Conservation (phyloP, 1,140 invertebrate genomes). For the Drosophila yakuba region DNA sequence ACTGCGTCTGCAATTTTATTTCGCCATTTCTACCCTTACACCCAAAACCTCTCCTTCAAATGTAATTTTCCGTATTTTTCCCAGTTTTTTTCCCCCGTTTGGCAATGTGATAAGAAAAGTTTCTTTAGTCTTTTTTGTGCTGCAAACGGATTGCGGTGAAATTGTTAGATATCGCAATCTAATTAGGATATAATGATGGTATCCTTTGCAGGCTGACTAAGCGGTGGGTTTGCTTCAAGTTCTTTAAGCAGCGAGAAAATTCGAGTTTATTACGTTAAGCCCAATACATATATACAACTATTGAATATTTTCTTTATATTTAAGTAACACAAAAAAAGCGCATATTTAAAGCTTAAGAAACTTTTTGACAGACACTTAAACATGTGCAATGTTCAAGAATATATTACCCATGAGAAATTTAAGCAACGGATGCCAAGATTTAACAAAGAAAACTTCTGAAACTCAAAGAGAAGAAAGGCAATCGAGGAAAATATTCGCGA, state of each 20-base stretch:
- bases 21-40: constrained; percentile 28
- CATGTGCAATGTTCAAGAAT: too few relatives aligned
- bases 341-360: too few relatives aligned
- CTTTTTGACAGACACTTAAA: too few relatives aligned
- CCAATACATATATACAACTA: too few relatives aligned
- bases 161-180: constrained; percentile 75
- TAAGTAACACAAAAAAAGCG: too few relatives aligned
- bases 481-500: constrained; percentile 30
- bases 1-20: constrained; percentile 81
- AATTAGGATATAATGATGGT: constrained; percentile 77
- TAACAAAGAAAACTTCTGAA: constrained; percentile 7
- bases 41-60: constrained; percentile 5
- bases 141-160: constrained; percentile 66
- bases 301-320: too few relatives aligned
- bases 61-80: constrained; percentile 37
- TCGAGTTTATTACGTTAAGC: too few relatives aligned
- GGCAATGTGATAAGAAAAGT: constrained; percentile 67
- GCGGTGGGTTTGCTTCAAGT: neutral
- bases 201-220: constrained; percentile 23
- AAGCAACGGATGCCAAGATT: neutral
- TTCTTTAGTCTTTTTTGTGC: constrained; percentile 36
- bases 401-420: constrained; percentile 1
- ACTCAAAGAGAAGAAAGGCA: constrained; percentile 8
- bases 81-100: constrained; percentile 14
- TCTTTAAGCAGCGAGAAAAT: neutral